Percentiles rank a stretch among this genome's conserved stretches.
phyloP scores from a whole-genome alignment of 2,888 invertebrate genomes.

The Cantharis lateralis region DNA sequence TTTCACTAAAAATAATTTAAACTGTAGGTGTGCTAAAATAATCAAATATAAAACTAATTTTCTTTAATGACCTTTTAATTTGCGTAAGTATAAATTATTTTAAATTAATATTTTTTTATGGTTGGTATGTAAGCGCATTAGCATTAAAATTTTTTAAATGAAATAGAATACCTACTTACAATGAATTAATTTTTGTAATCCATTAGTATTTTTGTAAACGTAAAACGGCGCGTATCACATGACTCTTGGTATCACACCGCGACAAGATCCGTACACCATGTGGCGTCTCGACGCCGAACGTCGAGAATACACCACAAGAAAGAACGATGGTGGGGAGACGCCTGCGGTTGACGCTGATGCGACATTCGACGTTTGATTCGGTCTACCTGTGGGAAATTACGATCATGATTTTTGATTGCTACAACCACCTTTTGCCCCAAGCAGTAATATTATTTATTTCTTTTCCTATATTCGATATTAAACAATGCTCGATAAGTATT shows the following conservation, averaged over 20 bases:
- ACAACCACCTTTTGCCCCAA: conserved; percentile 20
- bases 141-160: neutral
- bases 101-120: neutral
- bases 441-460: conserved; percentile 19
- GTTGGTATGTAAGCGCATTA: neutral
- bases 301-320: conserved; percentile 38
- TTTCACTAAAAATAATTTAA: neutral
- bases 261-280: conserved; percentile 44
- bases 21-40: neutral
- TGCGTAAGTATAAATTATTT: neutral
- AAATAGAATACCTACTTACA: neutral
- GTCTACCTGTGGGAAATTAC: conserved; percentile 49
- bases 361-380: conserved; percentile 46
- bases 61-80: neutral
- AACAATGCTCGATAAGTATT: neutral
- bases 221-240: conserved; percentile 21
- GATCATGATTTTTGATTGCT: conserved; percentile 33
- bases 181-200: neutral
- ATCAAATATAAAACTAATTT: neutral
- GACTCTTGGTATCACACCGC: conserved; percentile 18
- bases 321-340: conserved; percentile 40
- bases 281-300: conserved; percentile 47
- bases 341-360: conserved; percentile 50
- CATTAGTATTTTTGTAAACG: conserved; percentile 2
- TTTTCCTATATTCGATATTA: neutral